Conservation (phyloP, 2,113 vertebrate species). For the Pachypanchax playfairii region DNA sequence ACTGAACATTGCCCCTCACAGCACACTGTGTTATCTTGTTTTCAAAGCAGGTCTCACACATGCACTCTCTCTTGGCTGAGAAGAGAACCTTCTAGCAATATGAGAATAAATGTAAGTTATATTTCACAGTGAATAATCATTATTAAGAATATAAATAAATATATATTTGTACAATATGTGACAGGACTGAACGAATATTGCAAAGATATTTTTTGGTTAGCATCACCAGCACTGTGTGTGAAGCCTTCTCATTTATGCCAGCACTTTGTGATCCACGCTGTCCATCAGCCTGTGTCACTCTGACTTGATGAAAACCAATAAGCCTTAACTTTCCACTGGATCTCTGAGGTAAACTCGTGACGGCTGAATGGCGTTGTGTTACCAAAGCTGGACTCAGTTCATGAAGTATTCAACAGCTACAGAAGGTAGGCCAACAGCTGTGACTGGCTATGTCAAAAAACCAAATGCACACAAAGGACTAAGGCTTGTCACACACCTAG, state of each 20-base stretch:
- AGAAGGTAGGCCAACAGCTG: constrained; percentile 50
- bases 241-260: constrained; percentile 8
- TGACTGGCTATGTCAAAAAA: constrained; percentile 35
- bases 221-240: too few relatives aligned
- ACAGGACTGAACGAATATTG: too few relatives aligned
- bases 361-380: constrained; percentile 56
- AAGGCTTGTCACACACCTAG: not conserved
- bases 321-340: constrained; percentile 57
- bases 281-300: constrained; percentile 12
- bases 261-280: constrained; percentile 20
- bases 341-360: constrained; percentile 45
- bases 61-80: constrained; percentile 3
- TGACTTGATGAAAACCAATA: constrained; percentile 54
- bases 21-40: constrained; percentile 16
- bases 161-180: too few relatives aligned
- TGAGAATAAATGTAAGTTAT: not conserved
- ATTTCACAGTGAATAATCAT: not conserved
- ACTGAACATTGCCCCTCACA: constrained; percentile 8
- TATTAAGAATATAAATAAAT: constrained; percentile 4
- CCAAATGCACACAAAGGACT: constrained; percentile 41
- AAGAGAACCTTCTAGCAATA: constrained; percentile 1
- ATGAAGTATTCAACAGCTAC: constrained; percentile 77
- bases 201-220: too few relatives aligned
- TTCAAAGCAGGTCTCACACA: constrained; percentile 34
- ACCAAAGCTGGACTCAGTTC: constrained; percentile 48